Percentiles rank a stretch among this genome's conserved stretches.
Evolutionary conservation across 1,140 invertebrate genomes (phyloP).

Genomic region (Popillia japonica): DNA sequence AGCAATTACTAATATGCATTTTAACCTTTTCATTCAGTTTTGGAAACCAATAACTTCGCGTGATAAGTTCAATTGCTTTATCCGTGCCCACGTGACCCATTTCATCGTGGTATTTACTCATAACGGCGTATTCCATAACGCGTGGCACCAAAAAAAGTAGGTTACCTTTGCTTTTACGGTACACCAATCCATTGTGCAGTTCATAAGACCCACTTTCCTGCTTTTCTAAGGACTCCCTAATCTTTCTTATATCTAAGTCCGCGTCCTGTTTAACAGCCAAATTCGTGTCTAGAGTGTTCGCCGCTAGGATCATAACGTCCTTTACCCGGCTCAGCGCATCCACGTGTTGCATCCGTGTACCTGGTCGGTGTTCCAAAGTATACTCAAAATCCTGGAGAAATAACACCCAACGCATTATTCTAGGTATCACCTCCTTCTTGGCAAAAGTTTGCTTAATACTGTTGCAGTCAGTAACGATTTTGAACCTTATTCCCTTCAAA

Average conservation of each 20-base stretch:
- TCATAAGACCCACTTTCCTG: slow-evolving; percentile 42
- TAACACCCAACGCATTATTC: slow-evolving; percentile 1
- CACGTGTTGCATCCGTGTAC: slow-evolving; percentile 11
- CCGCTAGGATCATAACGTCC: too few species aligned
- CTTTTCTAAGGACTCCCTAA: slow-evolving; percentile 18
- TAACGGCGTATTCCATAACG: slow-evolving; percentile 42
- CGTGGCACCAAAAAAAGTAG: slow-evolving; percentile 47
- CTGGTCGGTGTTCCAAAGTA: neutral
- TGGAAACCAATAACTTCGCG: slow-evolving; percentile 46
- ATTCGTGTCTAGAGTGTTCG: too few species aligned
- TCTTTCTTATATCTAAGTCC: slow-evolving; percentile 42
- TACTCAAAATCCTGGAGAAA: slow-evolving; percentile 5
- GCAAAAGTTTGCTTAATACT: neutral
- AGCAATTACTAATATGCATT: slow-evolving; percentile 43
- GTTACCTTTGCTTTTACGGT: slow-evolving; percentile 41
- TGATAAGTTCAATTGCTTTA: slow-evolving; percentile 45
- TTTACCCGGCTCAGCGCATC: neutral
- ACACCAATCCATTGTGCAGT: slow-evolving; percentile 46
- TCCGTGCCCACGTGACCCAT: slow-evolving; percentile 51
- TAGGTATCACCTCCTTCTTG: neutral
- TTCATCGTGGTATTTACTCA: slow-evolving; percentile 45
- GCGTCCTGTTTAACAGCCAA: slow-evolving; percentile 43
- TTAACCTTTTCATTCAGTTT: slow-evolving; percentile 43
- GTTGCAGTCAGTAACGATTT: neutral
- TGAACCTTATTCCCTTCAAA: neutral